Evolutionary conservation across 2,113 vertebrate genomes (phyloP).

Genomic region (Sarotherodon lohbergeri): DNA sequence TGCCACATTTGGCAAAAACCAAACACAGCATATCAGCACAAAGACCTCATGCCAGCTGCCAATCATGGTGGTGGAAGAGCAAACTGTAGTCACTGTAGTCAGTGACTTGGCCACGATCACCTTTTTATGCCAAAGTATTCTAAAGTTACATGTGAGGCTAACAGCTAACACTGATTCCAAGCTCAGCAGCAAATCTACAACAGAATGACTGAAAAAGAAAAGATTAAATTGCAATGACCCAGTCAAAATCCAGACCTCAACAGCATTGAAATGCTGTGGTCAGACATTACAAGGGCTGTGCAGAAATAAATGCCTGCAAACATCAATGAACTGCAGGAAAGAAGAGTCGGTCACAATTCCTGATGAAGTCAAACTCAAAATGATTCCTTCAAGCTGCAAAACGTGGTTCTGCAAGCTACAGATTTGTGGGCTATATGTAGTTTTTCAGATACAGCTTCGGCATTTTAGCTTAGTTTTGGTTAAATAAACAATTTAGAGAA

Average conservation of each 20-base stretch:
- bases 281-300: not conserved
- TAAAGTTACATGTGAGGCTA: not conserved
- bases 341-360: not conserved
- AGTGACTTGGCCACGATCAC: not conserved
- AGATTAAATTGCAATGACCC: not conserved
- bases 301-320: not conserved
- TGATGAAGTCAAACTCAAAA: not conserved
- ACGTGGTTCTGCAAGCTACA: not conserved
- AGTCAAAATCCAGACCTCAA: not conserved
- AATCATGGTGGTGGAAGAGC: not conserved
- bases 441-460: not conserved
- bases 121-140: not conserved
- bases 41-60: not conserved
- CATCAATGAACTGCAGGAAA: not conserved
- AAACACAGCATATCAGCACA: not conserved
- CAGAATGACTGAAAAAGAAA: not conserved
- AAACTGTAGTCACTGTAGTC: not conserved
- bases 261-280: not conserved
- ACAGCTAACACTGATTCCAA: not conserved
- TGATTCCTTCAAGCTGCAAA: not conserved
- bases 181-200: not conserved
- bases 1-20: not conserved
- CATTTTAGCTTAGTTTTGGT: not conserved
- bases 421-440: not conserved
- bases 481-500: not conserved